Conservation (phyloP, 2,113 vertebrate species). For the Paramormyrops kingsleyae region DNA sequence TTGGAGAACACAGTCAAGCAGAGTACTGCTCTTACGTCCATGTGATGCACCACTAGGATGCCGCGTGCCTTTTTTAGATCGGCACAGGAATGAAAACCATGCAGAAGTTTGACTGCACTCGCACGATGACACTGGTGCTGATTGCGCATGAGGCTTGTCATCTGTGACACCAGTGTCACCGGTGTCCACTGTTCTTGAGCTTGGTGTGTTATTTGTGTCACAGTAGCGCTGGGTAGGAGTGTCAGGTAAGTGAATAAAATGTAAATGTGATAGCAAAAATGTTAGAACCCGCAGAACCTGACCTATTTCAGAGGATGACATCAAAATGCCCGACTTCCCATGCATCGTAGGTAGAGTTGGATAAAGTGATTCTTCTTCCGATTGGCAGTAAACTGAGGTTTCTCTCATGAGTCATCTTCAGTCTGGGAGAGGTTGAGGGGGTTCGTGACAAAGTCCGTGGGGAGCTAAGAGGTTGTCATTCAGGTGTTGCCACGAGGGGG, state of each 20-base stretch:
- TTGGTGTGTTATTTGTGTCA: not conserved
- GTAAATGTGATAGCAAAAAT: not conserved
- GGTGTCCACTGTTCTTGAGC: not conserved
- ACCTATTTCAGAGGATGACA: not conserved
- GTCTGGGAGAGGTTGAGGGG: not conserved
- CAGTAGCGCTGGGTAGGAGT: not conserved
- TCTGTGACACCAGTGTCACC: not conserved
- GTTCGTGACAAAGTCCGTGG: not conserved
- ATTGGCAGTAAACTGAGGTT: not conserved
- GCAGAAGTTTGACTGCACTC: not conserved
- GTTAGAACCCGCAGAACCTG: not conserved
- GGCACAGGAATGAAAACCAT: not conserved
- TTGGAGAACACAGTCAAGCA: not conserved
- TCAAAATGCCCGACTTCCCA: not conserved
- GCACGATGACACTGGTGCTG: too few species aligned
- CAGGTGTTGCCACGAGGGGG: conserved; percentile 37
- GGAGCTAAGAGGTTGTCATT: conserved; percentile 14
- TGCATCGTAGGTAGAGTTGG: not conserved
- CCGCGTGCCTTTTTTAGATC: not conserved
- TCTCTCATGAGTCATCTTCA: not conserved
- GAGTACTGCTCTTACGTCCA: not conserved
- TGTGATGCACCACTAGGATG: not conserved
- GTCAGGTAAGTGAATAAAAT: not conserved
- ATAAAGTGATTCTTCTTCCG: not conserved
- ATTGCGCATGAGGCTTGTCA: not conserved